Evolutionary conservation across 2,888 invertebrate genomes (phyloP).

Genomic region (Diploptera punctata): DNA sequence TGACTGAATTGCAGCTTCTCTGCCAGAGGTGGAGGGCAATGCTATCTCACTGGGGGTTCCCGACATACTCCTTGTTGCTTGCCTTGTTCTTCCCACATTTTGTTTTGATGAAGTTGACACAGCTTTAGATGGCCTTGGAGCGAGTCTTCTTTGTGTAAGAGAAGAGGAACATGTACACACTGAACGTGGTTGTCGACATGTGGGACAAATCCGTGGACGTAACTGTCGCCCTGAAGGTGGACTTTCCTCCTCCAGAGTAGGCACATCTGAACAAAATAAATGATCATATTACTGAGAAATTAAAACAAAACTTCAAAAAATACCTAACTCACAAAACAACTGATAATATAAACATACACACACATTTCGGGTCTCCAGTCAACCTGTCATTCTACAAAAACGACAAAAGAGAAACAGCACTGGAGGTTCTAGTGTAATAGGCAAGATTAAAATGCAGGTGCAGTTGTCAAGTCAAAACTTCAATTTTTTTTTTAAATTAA

Average conservation of each 20-base stretch:
- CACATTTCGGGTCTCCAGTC: too few relatives aligned
- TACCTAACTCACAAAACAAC: too few relatives aligned
- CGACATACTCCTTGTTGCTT: background rate
- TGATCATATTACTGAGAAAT: background rate
- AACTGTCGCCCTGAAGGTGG: constrained; percentile 30
- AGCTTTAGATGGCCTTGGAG: background rate
- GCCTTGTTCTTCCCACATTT: background rate
- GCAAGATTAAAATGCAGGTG: too few relatives aligned
- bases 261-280: constrained; percentile 7
- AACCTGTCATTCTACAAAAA: too few relatives aligned
- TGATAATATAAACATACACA: too few relatives aligned
- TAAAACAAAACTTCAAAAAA: too few relatives aligned
- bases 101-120: background rate
- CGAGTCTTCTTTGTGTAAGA: background rate
- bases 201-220: constrained; percentile 32
- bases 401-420: too few relatives aligned
- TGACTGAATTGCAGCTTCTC: background rate
- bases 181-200: constrained; percentile 26
- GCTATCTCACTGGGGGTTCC: background rate
- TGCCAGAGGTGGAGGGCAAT: background rate
- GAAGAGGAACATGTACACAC: constrained; percentile 21
- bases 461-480: too few relatives aligned
- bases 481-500: too few relatives aligned
- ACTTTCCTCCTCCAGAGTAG: constrained; percentile 22
- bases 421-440: too few relatives aligned